phyloP scores from a whole-genome alignment of 2,113 vertebrate genomes.

The Toxotes chatareus region DNA sequence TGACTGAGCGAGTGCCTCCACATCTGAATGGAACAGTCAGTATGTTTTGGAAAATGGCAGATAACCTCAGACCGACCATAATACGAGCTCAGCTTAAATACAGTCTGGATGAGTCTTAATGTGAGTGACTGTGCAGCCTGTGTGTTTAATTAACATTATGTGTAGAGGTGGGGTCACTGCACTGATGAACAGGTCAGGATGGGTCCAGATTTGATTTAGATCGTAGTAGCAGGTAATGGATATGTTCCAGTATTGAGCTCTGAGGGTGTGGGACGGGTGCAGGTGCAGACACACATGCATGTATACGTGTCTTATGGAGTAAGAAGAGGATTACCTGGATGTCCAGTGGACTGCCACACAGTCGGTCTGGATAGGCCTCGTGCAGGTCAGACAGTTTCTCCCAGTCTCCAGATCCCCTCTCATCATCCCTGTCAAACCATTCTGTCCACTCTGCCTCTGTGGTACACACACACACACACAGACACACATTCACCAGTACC shows the following conservation, averaged over 20 bases:
- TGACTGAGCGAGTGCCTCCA: background rate
- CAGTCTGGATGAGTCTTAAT: background rate
- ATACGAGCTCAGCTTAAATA: background rate
- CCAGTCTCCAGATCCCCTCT: slow-evolving; percentile 88
- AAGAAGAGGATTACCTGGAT: slow-evolving; percentile 88
- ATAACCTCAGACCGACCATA: too few relatives aligned
- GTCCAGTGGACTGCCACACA: slow-evolving; percentile 91
- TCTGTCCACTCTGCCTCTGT: slow-evolving; percentile 96
- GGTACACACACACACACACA: slow-evolving; percentile 35
- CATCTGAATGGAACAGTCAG: background rate
- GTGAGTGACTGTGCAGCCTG: background rate
- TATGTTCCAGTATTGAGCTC: background rate
- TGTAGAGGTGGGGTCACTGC: too few relatives aligned
- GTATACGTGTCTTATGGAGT: background rate
- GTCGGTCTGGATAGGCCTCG: slow-evolving; percentile 86
- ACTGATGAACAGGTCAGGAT: background rate
- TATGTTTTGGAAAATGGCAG: too few relatives aligned
- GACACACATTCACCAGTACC: slow-evolving; percentile 27
- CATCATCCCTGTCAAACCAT: slow-evolving; percentile 92
- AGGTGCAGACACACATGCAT: background rate
- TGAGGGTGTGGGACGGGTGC: background rate
- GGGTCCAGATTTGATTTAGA: background rate
- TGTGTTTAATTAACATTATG: background rate
- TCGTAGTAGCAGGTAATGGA: background rate
- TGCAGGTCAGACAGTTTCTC: slow-evolving; percentile 92